These are phyloP conservation scores for Hydraecia micacea DNA, from an alignment of 2,888 invertebrate species.

Conservation along the genomic window DNA sequence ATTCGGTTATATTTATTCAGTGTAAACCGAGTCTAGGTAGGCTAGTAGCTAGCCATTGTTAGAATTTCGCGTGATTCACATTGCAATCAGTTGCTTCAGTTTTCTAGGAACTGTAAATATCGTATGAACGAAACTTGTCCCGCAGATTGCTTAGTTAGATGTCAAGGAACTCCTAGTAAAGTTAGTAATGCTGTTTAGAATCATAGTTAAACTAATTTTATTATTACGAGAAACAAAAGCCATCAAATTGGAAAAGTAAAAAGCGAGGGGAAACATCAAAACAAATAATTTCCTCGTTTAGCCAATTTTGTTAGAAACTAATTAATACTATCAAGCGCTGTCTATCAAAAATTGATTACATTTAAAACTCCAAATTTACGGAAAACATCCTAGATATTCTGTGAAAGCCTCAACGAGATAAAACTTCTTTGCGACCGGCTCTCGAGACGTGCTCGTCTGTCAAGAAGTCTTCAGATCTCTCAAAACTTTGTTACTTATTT, in stretches of 20 bases:
- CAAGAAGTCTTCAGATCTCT: slow-evolving; percentile 48
- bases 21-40: slow-evolving; percentile 32
- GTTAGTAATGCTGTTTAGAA: slow-evolving; percentile 31
- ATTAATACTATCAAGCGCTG: slow-evolving; percentile 9
- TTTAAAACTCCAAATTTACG: neutral
- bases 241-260: neutral
- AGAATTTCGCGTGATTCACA: slow-evolving; percentile 66
- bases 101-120: slow-evolving; percentile 65
- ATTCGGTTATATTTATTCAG: slow-evolving; percentile 49
- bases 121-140: slow-evolving; percentile 48
- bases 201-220: slow-evolving; percentile 24
- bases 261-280: neutral
- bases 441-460: slow-evolving; percentile 43
- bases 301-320: neutral
- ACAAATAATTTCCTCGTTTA: slow-evolving; percentile 22
- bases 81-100: slow-evolving; percentile 60
- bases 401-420: slow-evolving; percentile 32
- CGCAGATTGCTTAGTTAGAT: slow-evolving; percentile 38
- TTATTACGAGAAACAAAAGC: neutral
- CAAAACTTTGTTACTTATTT: slow-evolving; percentile 57
- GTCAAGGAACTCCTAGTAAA: slow-evolving; percentile 23
- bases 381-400: slow-evolving; percentile 13
- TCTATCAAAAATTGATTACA: slow-evolving; percentile 1
- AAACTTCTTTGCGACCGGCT: slow-evolving; percentile 43
- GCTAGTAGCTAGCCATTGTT: slow-evolving; percentile 44